These are phyloP conservation scores for Salticus scenicus DNA, from an alignment of 2,888 invertebrate genomes.

Conservation along the genomic window DNA sequence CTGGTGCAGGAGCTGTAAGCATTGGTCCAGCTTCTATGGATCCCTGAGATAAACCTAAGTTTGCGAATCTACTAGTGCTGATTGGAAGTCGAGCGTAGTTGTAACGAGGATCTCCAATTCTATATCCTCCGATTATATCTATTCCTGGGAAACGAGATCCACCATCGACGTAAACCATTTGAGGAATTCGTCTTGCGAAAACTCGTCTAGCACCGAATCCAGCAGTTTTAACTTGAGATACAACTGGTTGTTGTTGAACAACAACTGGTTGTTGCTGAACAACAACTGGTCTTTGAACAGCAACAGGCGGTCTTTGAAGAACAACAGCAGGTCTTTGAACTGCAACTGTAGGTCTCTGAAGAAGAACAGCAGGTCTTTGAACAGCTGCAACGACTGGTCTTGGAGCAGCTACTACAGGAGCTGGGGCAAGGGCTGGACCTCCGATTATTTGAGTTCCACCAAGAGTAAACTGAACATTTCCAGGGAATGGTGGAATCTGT, in stretches of 20 bases:
- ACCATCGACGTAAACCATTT: conserved; percentile 54
- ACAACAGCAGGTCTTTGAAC: not conserved
- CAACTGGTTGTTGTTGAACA: conserved; percentile 27
- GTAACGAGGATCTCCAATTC: conserved; percentile 54
- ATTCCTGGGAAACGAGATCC: conserved; percentile 44
- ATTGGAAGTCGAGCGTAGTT: conserved; percentile 41
- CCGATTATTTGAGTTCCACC: conserved; percentile 46
- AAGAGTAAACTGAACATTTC: conserved; percentile 48
- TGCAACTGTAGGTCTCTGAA: conserved; percentile 20
- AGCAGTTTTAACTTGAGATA: conserved; percentile 46
- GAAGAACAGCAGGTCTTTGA: not conserved
- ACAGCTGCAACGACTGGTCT: conserved; percentile 21
- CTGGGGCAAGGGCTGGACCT: conserved; percentile 25
- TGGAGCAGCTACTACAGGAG: not conserved
- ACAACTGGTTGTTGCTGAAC: conserved; percentile 19
- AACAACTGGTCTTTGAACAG: conserved; percentile 2
- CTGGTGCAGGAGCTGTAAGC: not conserved
- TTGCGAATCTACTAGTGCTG: conserved; percentile 25
- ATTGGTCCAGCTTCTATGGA: conserved; percentile 9
- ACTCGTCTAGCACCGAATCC: conserved; percentile 24
- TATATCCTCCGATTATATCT: conserved; percentile 55
- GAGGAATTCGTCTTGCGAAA: conserved; percentile 26
- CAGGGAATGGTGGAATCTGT: conserved; percentile 11
- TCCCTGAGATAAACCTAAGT: conserved; percentile 23
- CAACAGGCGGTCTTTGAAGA: conserved; percentile 29